Evolutionary conservation across 2,888 invertebrate species (phyloP).

Genomic region (Pristionchus arcanus): DNA sequence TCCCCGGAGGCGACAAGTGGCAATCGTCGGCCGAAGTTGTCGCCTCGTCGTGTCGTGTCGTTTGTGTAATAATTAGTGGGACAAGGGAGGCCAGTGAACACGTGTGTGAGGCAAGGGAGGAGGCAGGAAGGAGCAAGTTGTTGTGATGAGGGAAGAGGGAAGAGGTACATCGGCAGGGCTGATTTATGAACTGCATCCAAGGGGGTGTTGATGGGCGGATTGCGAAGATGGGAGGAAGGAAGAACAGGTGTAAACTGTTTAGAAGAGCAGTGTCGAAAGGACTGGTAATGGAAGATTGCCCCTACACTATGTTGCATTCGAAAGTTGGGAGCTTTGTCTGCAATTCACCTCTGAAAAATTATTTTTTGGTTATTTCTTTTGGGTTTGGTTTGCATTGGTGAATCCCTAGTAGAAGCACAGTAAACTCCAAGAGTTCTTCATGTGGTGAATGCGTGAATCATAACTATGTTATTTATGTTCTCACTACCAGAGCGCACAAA

Average conservation of each 20-base stretch:
- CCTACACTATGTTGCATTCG: neutral
- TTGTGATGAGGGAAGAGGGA: constrained; percentile 30
- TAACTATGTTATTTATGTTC: neutral
- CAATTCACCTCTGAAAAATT: too few species aligned
- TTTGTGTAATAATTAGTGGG: constrained; percentile 32
- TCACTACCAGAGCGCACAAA: neutral
- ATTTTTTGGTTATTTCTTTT: neutral
- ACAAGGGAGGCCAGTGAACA: constrained; percentile 4
- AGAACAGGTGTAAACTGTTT: constrained; percentile 37
- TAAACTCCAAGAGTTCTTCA: too few species aligned
- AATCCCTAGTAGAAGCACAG: too few species aligned
- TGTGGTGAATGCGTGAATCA: too few species aligned
- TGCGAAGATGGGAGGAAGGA: neutral
- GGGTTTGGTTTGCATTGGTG: too few species aligned
- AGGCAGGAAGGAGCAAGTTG: constrained; percentile 14
- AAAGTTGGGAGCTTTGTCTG: neutral
- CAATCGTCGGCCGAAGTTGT: neutral
- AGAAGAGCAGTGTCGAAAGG: neutral
- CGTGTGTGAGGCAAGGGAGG: constrained; percentile 6
- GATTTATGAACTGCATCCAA: constrained; percentile 3
- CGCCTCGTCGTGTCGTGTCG: constrained; percentile 26
- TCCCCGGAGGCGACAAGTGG: constrained; percentile 41
- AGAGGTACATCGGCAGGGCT: constrained; percentile 2
- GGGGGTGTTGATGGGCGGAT: neutral
- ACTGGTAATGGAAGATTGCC: neutral